Conservation (phyloP, 2,113 vertebrate species). For the Antechinus stuartii region DNA sequence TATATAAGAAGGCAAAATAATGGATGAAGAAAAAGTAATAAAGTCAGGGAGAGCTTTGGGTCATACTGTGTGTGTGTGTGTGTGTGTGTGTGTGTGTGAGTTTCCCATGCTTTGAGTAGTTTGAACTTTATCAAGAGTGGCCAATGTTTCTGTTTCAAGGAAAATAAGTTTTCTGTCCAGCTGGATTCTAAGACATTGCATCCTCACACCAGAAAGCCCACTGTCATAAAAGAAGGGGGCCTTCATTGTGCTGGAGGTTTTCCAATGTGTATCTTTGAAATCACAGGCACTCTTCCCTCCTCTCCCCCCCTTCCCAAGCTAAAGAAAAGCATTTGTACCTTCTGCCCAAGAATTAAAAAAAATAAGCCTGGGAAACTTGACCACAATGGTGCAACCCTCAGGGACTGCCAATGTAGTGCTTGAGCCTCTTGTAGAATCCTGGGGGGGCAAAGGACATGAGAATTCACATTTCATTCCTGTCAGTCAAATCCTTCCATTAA, state of each 20-base stretch:
- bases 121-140: conserved; percentile 61
- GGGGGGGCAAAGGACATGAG: conserved; percentile 58
- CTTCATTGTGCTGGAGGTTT: conserved; percentile 50
- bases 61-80: neutral
- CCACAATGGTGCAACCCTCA: conserved; percentile 15
- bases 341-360: conserved; percentile 36
- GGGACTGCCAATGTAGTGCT: neutral
- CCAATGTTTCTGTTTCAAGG: conserved; percentile 59
- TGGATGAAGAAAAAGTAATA: neutral
- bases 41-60: too few relatives aligned
- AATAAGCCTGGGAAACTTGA: conserved; percentile 49
- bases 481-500: conserved; percentile 20
- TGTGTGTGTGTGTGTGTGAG: conserved; percentile 3
- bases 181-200: conserved; percentile 16
- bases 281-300: conserved; percentile 51
- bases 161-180: neutral
- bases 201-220: conserved; percentile 55
- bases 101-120: conserved; percentile 58
- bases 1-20: neutral
- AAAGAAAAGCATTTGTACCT: conserved; percentile 62
- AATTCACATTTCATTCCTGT: conserved; percentile 57
- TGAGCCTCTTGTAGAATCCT: conserved; percentile 24
- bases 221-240: conserved; percentile 50
- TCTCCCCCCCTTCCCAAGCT: conserved; percentile 11
- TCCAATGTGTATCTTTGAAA: conserved; percentile 49